These are phyloP conservation scores for Crypturellus undulatus DNA, from an alignment of 2,113 vertebrate species.

Conservation along the genomic window DNA sequence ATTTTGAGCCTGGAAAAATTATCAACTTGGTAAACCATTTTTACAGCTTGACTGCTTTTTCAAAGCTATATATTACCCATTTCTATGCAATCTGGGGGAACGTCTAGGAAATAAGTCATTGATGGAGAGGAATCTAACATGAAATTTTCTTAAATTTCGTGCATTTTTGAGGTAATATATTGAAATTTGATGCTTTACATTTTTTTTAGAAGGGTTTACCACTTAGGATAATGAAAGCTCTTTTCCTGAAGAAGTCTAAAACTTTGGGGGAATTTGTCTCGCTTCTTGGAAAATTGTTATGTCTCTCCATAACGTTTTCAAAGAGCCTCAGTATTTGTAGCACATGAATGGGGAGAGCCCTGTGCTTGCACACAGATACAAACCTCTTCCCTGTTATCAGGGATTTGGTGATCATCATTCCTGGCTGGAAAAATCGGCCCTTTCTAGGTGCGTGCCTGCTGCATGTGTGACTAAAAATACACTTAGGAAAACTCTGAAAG, in stretches of 20 bases:
- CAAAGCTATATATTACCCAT: not conserved
- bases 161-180: not conserved
- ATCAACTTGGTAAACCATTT: not conserved
- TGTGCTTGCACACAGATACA: not conserved
- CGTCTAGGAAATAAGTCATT: not conserved
- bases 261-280: not conserved
- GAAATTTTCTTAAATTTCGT: not conserved
- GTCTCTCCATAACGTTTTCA: not conserved
- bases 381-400: not conserved
- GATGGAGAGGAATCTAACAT: not conserved
- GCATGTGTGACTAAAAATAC: slow-evolving; percentile 12
- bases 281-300: not conserved
- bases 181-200: not conserved
- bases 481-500: not conserved
- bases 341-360: not conserved
- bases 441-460: not conserved
- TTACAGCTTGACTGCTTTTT: not conserved
- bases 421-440: not conserved
- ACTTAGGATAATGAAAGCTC: not conserved
- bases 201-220: not conserved
- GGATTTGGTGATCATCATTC: not conserved
- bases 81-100: not conserved
- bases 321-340: not conserved
- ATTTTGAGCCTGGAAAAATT: slow-evolving; percentile 23
- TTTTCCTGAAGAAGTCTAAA: not conserved